phyloP scores from a whole-genome alignment of 1,140 invertebrate genomes.

The Caenorhabditis latens region DNA sequence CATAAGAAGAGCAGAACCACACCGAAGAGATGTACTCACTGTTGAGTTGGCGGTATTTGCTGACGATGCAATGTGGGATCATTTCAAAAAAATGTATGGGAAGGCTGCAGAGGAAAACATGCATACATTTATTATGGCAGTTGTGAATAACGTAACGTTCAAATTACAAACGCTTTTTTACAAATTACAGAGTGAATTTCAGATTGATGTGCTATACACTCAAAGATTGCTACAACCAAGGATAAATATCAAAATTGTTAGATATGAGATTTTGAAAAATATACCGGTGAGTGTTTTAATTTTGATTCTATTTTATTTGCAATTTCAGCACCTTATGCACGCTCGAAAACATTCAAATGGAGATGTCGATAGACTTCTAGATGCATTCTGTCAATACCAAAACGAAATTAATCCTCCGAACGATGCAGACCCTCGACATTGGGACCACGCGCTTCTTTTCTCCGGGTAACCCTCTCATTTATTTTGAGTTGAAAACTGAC shows the following conservation, averaged over 20 bases:
- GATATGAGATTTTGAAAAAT: constrained; percentile 68
- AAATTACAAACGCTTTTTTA: not conserved
- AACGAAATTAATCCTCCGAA: constrained; percentile 60
- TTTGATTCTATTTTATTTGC: not conserved
- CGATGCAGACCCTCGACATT: constrained; percentile 67
- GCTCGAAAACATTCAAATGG: constrained; percentile 58
- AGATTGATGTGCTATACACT: constrained; percentile 68
- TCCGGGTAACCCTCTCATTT: constrained; percentile 62
- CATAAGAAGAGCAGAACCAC: not conserved
- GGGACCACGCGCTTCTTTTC: constrained; percentile 69
- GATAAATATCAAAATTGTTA: constrained; percentile 65
- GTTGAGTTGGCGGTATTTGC: constrained; percentile 69
- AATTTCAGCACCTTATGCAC: constrained; percentile 59
- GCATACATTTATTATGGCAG: constrained; percentile 68
- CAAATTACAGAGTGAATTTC: constrained; percentile 16
- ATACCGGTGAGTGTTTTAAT: constrained; percentile 61
- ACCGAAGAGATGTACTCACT: constrained; percentile 55
- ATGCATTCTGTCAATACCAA: constrained; percentile 68
- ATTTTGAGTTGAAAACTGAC: not conserved
- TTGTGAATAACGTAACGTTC: constrained; percentile 65
- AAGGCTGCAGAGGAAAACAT: constrained; percentile 65
- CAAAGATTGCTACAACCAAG: constrained; percentile 66
- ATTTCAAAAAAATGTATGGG: constrained; percentile 67
- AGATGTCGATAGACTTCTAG: constrained; percentile 68
- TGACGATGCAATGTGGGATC: constrained; percentile 68